These are phyloP conservation scores for Cygnus buccinator DNA, from an alignment of 2,113 vertebrate species.

Conservation along the genomic window DNA sequence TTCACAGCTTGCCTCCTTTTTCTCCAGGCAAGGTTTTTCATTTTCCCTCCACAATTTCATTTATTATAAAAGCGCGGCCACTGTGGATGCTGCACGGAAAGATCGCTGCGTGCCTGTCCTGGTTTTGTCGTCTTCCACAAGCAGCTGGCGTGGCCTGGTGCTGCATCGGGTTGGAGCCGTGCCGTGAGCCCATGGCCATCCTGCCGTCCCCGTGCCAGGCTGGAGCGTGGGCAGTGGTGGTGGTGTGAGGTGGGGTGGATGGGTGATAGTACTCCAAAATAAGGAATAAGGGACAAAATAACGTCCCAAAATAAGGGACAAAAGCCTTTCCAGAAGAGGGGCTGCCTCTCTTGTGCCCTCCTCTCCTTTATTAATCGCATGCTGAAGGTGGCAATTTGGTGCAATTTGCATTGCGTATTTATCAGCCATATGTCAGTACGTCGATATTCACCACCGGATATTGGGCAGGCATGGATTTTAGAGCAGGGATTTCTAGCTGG, in stretches of 20 bases:
- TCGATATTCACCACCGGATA: not conserved
- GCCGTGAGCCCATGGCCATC: not conserved
- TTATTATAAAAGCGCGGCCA: not conserved
- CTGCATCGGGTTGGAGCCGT: not conserved
- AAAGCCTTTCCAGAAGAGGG: not conserved
- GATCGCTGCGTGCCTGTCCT: not conserved
- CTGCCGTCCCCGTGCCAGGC: not conserved
- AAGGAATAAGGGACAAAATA: not conserved
- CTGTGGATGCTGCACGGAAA: not conserved
- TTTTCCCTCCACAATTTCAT: not conserved
- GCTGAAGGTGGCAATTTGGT: not conserved
- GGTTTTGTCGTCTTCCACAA: not conserved
- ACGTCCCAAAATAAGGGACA: not conserved
- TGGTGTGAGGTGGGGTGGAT: not conserved
- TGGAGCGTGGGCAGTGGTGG: not conserved
- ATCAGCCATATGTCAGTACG: not conserved
- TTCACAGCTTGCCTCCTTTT: conserved; percentile 15
- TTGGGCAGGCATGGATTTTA: not conserved
- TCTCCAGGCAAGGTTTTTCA: conserved; percentile 27
- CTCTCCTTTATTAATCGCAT: not conserved
- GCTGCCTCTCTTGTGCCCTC: not conserved
- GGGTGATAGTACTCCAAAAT: not conserved
- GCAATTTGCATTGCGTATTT: not conserved
- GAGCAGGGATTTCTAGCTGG: not conserved
- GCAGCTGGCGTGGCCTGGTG: not conserved